phyloP scores from a whole-genome alignment of 1,140 invertebrate species.

The Galendromus occidentalis region DNA sequence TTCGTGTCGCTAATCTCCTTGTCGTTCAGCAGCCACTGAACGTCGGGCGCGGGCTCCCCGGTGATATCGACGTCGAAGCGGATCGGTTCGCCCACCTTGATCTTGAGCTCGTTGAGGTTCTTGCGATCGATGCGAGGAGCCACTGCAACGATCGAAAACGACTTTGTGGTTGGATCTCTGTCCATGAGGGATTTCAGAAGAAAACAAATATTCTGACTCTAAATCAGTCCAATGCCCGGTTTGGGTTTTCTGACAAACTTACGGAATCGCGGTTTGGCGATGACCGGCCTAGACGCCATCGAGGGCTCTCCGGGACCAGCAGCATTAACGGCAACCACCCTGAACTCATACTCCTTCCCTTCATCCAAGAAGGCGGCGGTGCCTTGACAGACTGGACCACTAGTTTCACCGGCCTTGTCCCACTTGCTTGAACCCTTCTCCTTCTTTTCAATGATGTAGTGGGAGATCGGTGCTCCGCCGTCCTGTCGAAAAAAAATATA shows the following conservation, averaged over 20 bases:
- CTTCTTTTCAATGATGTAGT: constrained; percentile 83
- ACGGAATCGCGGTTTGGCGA: constrained; percentile 32
- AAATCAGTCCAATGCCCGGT: not conserved
- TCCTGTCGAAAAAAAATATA: constrained; percentile 31
- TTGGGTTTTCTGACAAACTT: constrained; percentile 1
- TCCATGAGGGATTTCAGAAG: not conserved
- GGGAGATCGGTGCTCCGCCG: constrained; percentile 75
- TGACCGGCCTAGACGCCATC: constrained; percentile 25
- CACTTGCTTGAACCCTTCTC: constrained; percentile 36
- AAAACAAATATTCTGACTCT: not conserved
- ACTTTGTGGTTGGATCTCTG: not conserved
- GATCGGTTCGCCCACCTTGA: constrained; percentile 75
- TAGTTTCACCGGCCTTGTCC: constrained; percentile 69
- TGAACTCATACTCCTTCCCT: constrained; percentile 94
- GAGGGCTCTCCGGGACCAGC: constrained; percentile 44
- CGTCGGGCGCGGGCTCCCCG: constrained; percentile 71
- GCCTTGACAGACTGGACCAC: constrained; percentile 44
- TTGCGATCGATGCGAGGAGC: constrained; percentile 84
- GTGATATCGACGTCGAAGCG: constrained; percentile 75
- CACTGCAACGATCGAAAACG: constrained; percentile 32
- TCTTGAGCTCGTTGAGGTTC: constrained; percentile 60
- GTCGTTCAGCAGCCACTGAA: constrained; percentile 57
- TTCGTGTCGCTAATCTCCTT: constrained; percentile 27
- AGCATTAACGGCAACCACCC: constrained; percentile 83
- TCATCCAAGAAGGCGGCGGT: constrained; percentile 70